Evolutionary conservation across 1,140 invertebrate species (phyloP), one percentile per base, ranked within the genome.

Genomic region (Globodera rostochiensis): DNA sequence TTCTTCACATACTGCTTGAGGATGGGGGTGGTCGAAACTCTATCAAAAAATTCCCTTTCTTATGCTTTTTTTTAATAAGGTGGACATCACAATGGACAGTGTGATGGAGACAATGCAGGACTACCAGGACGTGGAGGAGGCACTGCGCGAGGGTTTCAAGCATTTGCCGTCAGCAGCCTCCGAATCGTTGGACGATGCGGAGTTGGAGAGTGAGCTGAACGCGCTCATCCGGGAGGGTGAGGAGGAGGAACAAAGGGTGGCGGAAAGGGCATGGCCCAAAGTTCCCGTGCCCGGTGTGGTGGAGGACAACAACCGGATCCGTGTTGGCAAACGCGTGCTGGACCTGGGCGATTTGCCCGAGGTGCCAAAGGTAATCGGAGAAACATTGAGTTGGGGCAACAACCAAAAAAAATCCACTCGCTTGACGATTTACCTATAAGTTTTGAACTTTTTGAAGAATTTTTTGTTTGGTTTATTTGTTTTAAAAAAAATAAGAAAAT

Each of bases 101-200:
- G 79, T 88, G 36, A 70, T 75, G n/a, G 87, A 87, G 49, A 83
- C 88, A 8, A 89, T 88, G 36, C 81, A 86, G 21, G 87, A 89
- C 66, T 85, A 83, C 49, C 80, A 66, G 21, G 87, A 88, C 71
- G 80, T 88, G 19, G 85, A 88, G 15, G 86, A 88, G 13, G 83
- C 87, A 25, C 25, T 86, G 13, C 87, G 86, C 64, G 79, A 88
- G 15, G 85, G 85, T 4, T 82, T 85, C 49, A 25, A 69, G 9
- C 64, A 81, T 71, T 46, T 83, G 53, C 80, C 57, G 21, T 83
- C 49, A 47, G 69, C 69, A 13, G 83, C 25, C 19, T 21, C 15
- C 3, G n/a, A 21, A 5, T 47, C 45, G 11, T 49, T 77, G 47
- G 49, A 73, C 8, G 84, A 85, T 60, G 69, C 73, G 6, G 85